Evolutionary conservation across 2,888 invertebrate species (phyloP).

Genomic region (Cancer borealis): DNA sequence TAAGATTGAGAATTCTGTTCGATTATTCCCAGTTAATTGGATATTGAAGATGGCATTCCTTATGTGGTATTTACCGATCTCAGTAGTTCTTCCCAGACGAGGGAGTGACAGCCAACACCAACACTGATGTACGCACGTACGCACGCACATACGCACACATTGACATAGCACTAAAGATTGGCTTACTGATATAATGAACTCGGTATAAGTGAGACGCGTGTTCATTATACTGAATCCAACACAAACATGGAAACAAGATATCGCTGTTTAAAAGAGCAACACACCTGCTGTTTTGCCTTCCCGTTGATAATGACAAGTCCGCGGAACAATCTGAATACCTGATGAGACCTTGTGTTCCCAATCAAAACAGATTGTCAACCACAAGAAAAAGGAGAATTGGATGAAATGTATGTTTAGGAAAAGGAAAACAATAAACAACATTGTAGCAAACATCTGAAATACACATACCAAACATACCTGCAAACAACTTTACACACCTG

Average conservation of each 20-base stretch:
- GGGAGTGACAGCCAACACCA: background rate
- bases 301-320: background rate
- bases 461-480: constrained; percentile 1
- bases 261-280: background rate
- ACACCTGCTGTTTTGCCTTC: background rate
- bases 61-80: background rate
- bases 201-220: background rate
- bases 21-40: constrained; percentile 35
- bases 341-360: background rate
- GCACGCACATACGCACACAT: background rate
- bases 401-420: background rate
- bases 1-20: constrained; percentile 12
- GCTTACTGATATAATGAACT: background rate
- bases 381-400: background rate
- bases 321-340: background rate
- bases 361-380: background rate
- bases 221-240: background rate
- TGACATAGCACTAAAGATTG: background rate
- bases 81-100: background rate
- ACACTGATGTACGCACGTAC: background rate
- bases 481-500: background rate
- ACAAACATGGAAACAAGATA: background rate
- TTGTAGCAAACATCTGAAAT: background rate
- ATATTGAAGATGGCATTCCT: background rate
- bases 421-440: background rate